Evolutionary conservation across 1,140 invertebrate genomes (phyloP), one percentile per base, ranked within the genome.

Genomic region (Octopus bimaculoides): DNA sequence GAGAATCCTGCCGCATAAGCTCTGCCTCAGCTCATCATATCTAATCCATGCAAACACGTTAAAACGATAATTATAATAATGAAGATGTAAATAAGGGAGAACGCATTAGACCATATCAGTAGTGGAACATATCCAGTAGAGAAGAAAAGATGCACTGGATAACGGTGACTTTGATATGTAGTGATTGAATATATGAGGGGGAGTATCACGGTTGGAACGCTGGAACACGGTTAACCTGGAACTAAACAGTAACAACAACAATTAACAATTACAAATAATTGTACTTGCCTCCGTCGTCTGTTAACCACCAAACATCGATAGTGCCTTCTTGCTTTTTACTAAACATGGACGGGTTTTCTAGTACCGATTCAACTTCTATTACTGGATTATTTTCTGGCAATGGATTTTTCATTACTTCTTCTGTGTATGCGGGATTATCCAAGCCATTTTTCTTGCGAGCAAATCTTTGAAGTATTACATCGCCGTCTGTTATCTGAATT

Each of bases 281-380:
- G 54, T 55, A 61, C 79, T 81, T 83, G 87, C 91, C 92, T 83
- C 92, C 97, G 89, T 98, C 97, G 89, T 98, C 97, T 89, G 97
- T 98, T 66, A 98, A 90, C 97, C 97, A 98, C 95, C 96, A 98
- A 20, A 98, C 96, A 89, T 98, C 97, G 81, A 98, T 94, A 0
- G 92, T 94, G 14, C 96, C 95, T 75, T 82, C 81, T 52, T 91
- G 86, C 77, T 89, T 90, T 8, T 85, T 77, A 76, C 90, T 88
- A 86, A 96, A 96, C 77, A 93, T 89, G 88, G 86, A 84, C 5
- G 82, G 20, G 41, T 71, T 20, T 52, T 77, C 77, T 41, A 52
- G 26, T 12, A 0, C 5, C 9, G 74, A 0, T 10, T 52, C 26
- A 5, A 41, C 8, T 52, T 52, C 26, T 52, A 7, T 26, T 7